Conservation (phyloP, 35 echinoderm and acorn worm genomes). For the Heliocidaris erythrogramma region DNA sequence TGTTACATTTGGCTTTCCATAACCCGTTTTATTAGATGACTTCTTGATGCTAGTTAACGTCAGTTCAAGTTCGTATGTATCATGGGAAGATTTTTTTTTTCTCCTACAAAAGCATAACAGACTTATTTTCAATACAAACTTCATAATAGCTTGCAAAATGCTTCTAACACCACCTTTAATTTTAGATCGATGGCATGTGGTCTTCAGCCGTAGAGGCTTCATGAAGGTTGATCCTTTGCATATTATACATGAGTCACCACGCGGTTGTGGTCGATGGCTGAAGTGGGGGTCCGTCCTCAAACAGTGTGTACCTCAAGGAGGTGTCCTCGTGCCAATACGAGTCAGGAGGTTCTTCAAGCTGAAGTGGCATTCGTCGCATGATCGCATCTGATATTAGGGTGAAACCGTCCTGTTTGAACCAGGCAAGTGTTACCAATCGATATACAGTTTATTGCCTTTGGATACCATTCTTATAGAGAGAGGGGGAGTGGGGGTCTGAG, state of each 20-base stretch:
- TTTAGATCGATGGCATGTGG: neutral
- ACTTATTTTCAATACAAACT: too few relatives aligned
- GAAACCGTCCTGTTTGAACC: neutral
- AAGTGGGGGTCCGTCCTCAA: neutral
- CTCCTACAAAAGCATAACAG: too few relatives aligned
- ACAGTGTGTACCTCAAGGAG: neutral
- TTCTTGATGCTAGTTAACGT: too few relatives aligned
- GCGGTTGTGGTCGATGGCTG: neutral
- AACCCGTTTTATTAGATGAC: too few relatives aligned
- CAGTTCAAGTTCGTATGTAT: too few relatives aligned
- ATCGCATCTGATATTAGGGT: neutral
- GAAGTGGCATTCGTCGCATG: neutral
- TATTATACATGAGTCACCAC: neutral
- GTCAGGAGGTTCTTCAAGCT: neutral
- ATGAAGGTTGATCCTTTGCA: neutral
- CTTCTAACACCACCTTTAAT: too few relatives aligned
- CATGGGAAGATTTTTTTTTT: too few relatives aligned
- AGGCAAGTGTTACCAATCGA: neutral
- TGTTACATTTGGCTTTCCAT: too few relatives aligned
- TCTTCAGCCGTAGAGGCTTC: neutral
- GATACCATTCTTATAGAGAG: neutral
- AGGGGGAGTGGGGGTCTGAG: too few relatives aligned
- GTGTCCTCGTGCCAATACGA: neutral
- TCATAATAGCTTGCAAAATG: too few relatives aligned
- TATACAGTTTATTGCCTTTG: slow-evolving; percentile 4